Evolutionary conservation across 1,140 invertebrate genomes (phyloP), one percentile per base, ranked within the genome.

Genomic region (Papilio xuthus): DNA sequence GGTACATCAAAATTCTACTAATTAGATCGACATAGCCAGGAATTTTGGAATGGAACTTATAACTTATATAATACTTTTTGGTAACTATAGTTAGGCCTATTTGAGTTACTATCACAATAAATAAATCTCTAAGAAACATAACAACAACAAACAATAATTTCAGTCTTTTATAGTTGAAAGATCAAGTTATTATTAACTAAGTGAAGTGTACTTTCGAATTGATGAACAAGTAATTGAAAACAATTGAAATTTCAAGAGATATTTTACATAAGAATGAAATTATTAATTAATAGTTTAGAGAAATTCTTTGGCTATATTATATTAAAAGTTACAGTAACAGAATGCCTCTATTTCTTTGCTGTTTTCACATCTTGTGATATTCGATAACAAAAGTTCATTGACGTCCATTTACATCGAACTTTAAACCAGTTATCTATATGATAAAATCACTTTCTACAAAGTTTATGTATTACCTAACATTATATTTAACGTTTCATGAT

Each of bases 401-500:
- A 80, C 72, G 44, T 53, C 56, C 63, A 70, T 63, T 63, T 53
- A 69, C 72, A 81, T 72, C 60, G 63, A 42, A 50, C 71, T 47
- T 84, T 41, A 84, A 84, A 81, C 78, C 78, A 80, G 78, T 79
- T 82, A 41, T 74, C 32, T 37, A 69, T 26, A 44, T 32, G 56
- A 72, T 37, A 44, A 78, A 71, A 78, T 81, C 73, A 78, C 75
- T 82, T 83, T 83, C 76, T 80, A 78, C 79, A 80, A 75, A 73
- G 72, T 41, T 77, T 80, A 79, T 20, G 1, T 53, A 71, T 74
- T 47, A 53, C 78, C 37, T 67, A 81, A 69, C 44, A 73, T 50
- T 50, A 28, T 70, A 80, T 82, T 92, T 96, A 97, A 94, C 96
- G 95, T 89, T 95, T 96, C 96, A 97, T 97, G 67, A 97, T 97